Conservation (phyloP, 2,888 invertebrate species). For the Zele albiditarsus region DNA sequence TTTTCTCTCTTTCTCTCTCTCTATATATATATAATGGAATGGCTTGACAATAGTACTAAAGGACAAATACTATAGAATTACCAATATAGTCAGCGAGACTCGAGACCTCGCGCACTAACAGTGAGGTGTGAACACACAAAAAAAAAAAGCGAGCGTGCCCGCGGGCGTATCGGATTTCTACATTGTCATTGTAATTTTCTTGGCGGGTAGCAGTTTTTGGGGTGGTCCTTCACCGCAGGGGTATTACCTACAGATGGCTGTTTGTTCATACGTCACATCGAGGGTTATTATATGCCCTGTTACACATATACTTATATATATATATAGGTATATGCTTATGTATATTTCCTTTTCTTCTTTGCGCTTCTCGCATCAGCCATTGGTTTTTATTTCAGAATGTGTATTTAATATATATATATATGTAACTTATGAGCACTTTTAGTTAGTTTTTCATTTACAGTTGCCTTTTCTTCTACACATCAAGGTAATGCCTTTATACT, state of each 20-base stretch:
- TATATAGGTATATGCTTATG: conserved; percentile 25
- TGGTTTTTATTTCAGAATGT: neutral
- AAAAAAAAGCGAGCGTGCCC: conserved; percentile 64
- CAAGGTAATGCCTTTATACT: no score
- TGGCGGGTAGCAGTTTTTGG: conserved; percentile 70
- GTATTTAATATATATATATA: neutral
- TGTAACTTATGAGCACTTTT: neutral
- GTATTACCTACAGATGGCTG: conserved; percentile 72
- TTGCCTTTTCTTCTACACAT: no score
- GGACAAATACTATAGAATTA: conserved; percentile 61
- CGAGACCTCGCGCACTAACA: conserved; percentile 29
- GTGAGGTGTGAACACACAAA: conserved; percentile 43
- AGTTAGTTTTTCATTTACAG: no score
- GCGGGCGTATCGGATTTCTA: conserved; percentile 71
- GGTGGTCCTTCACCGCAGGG: conserved; percentile 70
- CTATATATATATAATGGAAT: conserved; percentile 30
- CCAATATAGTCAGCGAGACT: conserved; percentile 45
- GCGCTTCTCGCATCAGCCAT: neutral
- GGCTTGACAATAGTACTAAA: conserved; percentile 41
- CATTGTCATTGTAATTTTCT: conserved; percentile 73
- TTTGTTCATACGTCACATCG: conserved; percentile 69
- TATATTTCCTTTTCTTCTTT: conserved; percentile 15
- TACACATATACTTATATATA: conserved; percentile 54
- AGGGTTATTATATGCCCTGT: conserved; percentile 72
- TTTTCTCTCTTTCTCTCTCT: neutral